A percentile compares a stretch with the other conserved stretches of the same genome.
Conservation (phyloP, 2,113 vertebrate genomes). For the Pycnonotus jocosus region DNA sequence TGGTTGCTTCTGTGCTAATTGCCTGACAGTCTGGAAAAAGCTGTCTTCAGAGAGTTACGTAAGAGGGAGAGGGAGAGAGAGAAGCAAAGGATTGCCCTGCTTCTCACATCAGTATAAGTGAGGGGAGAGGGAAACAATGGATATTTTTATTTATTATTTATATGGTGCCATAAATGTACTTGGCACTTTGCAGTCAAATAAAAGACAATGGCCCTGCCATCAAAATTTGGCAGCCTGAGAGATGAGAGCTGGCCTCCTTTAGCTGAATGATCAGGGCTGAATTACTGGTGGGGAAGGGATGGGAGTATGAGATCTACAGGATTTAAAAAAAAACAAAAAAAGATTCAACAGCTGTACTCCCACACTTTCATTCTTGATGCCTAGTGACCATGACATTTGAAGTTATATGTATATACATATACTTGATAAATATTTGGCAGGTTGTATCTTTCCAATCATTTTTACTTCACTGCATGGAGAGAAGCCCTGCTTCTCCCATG, state of each 20-base stretch:
- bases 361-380: neutral
- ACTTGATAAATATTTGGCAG: neutral
- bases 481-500: neutral
- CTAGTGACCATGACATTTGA: rapidly evolving
- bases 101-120: neutral
- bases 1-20: slow-evolving; percentile 6
- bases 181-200: slow-evolving; percentile 21
- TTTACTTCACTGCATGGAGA: neutral
- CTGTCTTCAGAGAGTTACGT: neutral
- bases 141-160: slow-evolving; percentile 59
- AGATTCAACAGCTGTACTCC: neutral
- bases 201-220: slow-evolving; percentile 10
- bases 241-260: neutral
- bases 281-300: neutral
- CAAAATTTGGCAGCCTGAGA: neutral
- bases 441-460: neutral
- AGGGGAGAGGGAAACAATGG: neutral
- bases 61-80: neutral
- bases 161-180: slow-evolving; percentile 11
- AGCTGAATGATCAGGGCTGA: neutral
- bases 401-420: neutral
- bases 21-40: slow-evolving; percentile 18
- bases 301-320: neutral
- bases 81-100: slow-evolving; percentile 9
- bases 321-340: neutral